phyloP scores from a whole-genome alignment of 35 echinoderm and acorn worm genomes.

The Nesometra sesokonis region DNA sequence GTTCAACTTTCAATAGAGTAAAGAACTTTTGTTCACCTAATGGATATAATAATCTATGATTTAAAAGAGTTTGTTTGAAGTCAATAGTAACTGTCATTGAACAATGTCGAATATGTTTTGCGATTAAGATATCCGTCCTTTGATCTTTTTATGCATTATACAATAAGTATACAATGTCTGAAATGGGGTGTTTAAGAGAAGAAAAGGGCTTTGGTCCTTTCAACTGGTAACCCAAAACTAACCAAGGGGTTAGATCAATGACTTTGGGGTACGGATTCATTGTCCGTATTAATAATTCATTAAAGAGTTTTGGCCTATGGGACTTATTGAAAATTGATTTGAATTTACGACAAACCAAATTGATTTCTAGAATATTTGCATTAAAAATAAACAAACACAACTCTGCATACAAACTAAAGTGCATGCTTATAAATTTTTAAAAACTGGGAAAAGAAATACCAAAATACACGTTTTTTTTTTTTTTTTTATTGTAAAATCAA shows the following conservation, averaged over 20 bases:
- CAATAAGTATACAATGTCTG: not conserved
- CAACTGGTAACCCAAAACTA: not conserved
- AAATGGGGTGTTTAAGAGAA: not conserved
- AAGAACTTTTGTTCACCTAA: not conserved
- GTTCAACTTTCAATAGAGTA: not conserved
- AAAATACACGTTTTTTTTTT: no score
- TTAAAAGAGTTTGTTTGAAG: not conserved
- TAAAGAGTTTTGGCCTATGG: no score
- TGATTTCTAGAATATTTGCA: no score
- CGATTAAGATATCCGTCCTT: not conserved
- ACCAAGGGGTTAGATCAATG: no score
- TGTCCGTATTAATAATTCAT: not conserved
- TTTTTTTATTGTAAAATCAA: no score
- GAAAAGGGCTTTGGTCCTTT: not conserved
- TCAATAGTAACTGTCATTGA: not conserved
- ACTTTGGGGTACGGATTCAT: no score
- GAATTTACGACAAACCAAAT: no score
- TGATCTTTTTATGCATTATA: not conserved
- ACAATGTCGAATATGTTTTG: not conserved
- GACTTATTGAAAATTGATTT: no score
- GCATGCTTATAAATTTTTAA: no score
- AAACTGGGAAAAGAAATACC: no score
- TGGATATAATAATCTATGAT: not conserved
- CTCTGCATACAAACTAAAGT: no score
- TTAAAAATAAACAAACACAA: no score